Evolutionary conservation across 2,113 vertebrate species (phyloP).

Genomic region (Hystrix brachyura): DNA sequence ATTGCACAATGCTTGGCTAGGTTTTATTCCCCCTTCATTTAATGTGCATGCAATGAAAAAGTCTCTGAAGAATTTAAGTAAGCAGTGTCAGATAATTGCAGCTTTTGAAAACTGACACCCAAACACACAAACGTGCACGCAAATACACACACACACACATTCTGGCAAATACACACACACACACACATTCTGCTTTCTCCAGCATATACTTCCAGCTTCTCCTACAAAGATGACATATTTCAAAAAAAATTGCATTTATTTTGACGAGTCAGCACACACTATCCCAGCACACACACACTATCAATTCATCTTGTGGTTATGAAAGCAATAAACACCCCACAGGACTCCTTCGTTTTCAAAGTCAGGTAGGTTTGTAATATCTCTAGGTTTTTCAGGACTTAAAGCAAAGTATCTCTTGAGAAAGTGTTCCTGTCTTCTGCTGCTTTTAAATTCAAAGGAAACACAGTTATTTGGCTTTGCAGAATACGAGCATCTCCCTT

Average conservation of each 20-base stretch:
- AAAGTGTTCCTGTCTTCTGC: neutral
- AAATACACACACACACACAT: neutral
- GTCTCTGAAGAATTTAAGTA: constrained; percentile 28
- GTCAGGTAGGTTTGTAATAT: neutral
- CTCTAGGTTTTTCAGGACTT: rapidly evolving
- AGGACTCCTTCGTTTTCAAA: neutral
- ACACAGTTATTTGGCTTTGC: neutral
- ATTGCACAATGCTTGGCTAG: neutral
- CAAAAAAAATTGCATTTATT: constrained; percentile 42
- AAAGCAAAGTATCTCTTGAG: neutral
- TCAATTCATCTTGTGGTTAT: constrained; percentile 31
- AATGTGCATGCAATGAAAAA: neutral
- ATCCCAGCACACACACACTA: neutral
- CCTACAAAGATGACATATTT: constrained; percentile 22
- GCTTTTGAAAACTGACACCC: neutral
- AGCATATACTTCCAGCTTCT: neutral
- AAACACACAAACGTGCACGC: neutral
- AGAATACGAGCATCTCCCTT: neutral
- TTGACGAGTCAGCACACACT: neutral
- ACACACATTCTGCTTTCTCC: neutral
- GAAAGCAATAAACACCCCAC: constrained; percentile 37
- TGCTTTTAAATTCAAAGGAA: neutral
- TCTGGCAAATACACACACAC: neutral
- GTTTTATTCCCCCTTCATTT: neutral
- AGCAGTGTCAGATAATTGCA: neutral